A percentile compares a stretch with the other conserved stretches of the same genome.
Evolutionary conservation across 2,113 vertebrate species (phyloP).

Genomic region (Baryphthengus martii): DNA sequence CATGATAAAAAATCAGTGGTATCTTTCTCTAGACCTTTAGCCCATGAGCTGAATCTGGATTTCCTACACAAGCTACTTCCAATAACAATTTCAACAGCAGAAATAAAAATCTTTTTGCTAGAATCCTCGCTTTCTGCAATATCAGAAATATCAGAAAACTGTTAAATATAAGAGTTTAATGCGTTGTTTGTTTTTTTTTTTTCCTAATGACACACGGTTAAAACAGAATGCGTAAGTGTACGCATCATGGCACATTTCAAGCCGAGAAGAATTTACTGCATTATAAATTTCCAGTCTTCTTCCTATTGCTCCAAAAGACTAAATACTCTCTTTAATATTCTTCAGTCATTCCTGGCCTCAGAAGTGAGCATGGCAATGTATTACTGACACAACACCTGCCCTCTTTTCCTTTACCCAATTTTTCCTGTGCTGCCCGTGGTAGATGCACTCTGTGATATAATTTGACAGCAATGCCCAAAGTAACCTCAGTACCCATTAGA

Average conservation of each 20-base stretch:
- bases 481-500: neutral
- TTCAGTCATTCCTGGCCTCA: neutral
- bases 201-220: neutral
- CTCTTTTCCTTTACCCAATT: neutral
- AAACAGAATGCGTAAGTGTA: neutral
- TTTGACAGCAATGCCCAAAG: slow-evolving; percentile 7
- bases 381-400: neutral
- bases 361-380: neutral
- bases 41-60: neutral
- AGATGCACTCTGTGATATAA: neutral
- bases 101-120: neutral
- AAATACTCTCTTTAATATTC: neutral
- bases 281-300: neutral
- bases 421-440: neutral
- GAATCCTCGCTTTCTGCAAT: neutral
- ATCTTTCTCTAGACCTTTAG: neutral
- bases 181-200: neutral
- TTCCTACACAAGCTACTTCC: neutral
- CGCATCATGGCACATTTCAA: neutral
- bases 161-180: neutral
- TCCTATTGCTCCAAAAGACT: neutral
- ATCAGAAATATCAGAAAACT: neutral
- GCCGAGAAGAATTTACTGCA: neutral
- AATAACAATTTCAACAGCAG: neutral
- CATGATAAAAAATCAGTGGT: neutral